Percentiles rank a stretch among this genome's conserved stretches.
Conservation (phyloP, 2,113 vertebrate genomes). For the Lanius collurio region DNA sequence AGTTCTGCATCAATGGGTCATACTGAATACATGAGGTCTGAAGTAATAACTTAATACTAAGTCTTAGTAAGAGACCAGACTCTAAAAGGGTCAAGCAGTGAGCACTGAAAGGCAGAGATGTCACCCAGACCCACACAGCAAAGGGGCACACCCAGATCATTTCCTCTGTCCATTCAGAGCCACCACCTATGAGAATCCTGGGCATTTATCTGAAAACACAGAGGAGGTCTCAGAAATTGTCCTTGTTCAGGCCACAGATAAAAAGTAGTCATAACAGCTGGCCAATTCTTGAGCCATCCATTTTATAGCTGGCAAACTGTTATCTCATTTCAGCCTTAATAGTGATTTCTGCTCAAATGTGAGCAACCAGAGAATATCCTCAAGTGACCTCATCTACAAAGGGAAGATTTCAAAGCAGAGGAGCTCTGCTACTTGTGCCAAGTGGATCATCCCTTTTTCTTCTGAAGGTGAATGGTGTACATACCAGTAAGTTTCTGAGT, state of each 20-base stretch:
- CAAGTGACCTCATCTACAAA: slow-evolving; percentile 6
- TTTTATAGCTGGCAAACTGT: slow-evolving; percentile 27
- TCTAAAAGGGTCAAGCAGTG: not conserved
- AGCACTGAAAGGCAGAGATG: not conserved
- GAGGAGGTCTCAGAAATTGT: not conserved
- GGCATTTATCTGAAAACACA: not conserved
- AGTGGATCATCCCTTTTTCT: not conserved
- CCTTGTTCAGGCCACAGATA: not conserved
- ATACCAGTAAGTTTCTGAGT: not conserved
- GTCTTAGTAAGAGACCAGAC: not conserved
- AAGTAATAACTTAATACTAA: no score
- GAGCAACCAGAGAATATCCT: slow-evolving; percentile 11
- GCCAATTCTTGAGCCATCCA: not conserved
- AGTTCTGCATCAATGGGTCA: not conserved
- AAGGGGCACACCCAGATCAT: not conserved
- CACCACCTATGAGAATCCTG: not conserved
- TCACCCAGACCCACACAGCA: not conserved
- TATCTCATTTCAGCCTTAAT: not conserved
- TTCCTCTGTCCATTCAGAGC: not conserved
- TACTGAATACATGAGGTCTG: not conserved
- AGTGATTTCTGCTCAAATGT: not conserved
- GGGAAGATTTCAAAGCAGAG: not conserved
- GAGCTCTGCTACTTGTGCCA: not conserved
- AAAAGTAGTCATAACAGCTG: not conserved
- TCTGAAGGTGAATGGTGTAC: not conserved